Evolutionary conservation across 1,140 invertebrate species (phyloP).

Genomic region (Drosophila subpulchrella): DNA sequence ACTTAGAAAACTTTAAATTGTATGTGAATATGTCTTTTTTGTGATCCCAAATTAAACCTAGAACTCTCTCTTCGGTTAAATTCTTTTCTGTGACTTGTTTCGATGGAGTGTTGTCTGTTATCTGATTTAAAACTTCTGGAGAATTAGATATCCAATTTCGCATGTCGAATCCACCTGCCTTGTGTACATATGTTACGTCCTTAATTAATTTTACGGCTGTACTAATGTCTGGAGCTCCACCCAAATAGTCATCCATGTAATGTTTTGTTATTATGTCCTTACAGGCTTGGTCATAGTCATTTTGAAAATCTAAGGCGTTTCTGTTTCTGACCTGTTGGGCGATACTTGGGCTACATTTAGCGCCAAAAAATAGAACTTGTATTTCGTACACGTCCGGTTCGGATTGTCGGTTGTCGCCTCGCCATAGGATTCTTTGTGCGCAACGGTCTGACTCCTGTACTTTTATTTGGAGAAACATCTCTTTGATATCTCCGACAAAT

Average conservation of each 20-base stretch:
- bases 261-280: slow-evolving; percentile 59
- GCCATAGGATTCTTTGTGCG: slow-evolving; percentile 23
- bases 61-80: slow-evolving; percentile 14
- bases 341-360: slow-evolving; percentile 25
- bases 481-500: background rate
- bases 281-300: slow-evolving; percentile 45
- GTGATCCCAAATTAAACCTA: slow-evolving; percentile 26
- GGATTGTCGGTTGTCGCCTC: background rate
- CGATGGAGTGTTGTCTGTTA: background rate
- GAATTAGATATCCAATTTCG: slow-evolving; percentile 33
- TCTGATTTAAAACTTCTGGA: slow-evolving; percentile 16
- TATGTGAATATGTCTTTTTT: slow-evolving; percentile 10
- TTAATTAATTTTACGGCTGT: slow-evolving; percentile 33
- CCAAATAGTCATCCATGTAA: slow-evolving; percentile 84
- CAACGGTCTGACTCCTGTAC: slow-evolving; percentile 3
- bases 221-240: slow-evolving; percentile 39
- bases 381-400: slow-evolving; percentile 30
- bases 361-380: slow-evolving; percentile 34
- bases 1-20: slow-evolving; percentile 23
- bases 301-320: slow-evolving; percentile 48
- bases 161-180: slow-evolving; percentile 26
- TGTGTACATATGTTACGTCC: slow-evolving; percentile 17
- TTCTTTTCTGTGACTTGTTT: background rate
- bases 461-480: slow-evolving; percentile 30
- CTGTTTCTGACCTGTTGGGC: slow-evolving; percentile 43